phyloP scores from a whole-genome alignment of 2,113 vertebrate genomes.

The Stigmatopora argus region DNA sequence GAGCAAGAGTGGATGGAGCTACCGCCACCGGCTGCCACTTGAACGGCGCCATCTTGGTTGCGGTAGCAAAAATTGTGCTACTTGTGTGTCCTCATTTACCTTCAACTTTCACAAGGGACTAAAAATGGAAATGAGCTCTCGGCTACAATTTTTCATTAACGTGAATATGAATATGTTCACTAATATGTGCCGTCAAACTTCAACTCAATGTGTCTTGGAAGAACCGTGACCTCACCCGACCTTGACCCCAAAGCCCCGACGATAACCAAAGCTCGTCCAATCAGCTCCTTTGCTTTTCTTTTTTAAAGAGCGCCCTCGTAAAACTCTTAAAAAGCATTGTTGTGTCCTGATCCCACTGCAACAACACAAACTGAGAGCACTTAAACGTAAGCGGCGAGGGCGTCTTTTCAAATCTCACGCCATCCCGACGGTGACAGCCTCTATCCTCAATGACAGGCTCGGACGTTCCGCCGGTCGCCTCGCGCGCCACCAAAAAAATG shows the following conservation, averaged over 20 bases:
- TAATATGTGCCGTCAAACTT: too few species aligned
- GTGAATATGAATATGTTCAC: too few species aligned
- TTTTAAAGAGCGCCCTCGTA: conserved; percentile 17
- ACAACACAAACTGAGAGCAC: conserved; percentile 35
- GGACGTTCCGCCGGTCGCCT: conserved; percentile 26
- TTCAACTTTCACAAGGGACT: too few species aligned
- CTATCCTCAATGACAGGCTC: conserved; percentile 51
- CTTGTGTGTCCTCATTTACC: too few species aligned
- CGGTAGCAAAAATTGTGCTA: too few species aligned
- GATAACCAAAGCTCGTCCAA: conserved; percentile 40
- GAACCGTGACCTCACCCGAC: conserved; percentile 33
- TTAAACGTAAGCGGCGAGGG: conserved; percentile 12
- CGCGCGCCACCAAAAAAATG: conserved; percentile 51
- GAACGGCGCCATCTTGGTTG: too few species aligned
- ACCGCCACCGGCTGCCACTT: too few species aligned
- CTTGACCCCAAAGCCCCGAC: conserved; percentile 23
- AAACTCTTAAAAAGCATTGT: conserved; percentile 24
- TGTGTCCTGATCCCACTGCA: conserved; percentile 45
- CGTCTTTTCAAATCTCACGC: conserved; percentile 44
- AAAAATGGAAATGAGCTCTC: too few species aligned
- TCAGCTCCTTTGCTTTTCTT: conserved; percentile 40
- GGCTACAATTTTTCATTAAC: too few species aligned
- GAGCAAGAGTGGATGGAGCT: too few species aligned
- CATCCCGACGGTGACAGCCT: conserved; percentile 61
- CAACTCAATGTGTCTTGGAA: conserved; percentile 21